Percentiles rank a stretch among this genome's conserved stretches.
Evolutionary conservation across 2,888 invertebrate species (phyloP).

Genomic region (Hetaerina titia): DNA sequence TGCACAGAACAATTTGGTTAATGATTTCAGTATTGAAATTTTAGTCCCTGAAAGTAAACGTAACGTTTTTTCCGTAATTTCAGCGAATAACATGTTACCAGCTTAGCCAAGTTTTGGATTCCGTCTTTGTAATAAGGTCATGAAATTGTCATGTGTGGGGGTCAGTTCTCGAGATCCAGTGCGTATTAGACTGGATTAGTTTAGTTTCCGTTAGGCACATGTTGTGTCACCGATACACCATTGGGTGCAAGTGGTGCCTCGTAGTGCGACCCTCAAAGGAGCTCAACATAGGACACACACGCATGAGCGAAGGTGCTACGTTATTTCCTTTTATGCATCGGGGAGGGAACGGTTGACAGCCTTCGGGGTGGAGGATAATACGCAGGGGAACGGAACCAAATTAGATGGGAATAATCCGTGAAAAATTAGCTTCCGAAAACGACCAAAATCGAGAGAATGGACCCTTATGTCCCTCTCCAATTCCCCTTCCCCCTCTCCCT

Average conservation of each 20-base stretch:
- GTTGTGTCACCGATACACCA: neutral
- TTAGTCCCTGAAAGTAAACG: no score
- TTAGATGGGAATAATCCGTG: neutral
- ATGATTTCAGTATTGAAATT: no score
- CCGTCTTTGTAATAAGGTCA: no score
- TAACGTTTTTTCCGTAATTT: no score
- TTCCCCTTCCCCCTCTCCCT: no score
- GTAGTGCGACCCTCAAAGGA: neutral
- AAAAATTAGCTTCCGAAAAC: neutral
- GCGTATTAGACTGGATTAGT: no score
- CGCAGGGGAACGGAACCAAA: neutral
- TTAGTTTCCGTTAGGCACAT: neutral
- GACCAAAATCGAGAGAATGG: neutral
- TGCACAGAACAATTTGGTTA: no score
- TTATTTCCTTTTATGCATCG: neutral
- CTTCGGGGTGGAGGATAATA: neutral
- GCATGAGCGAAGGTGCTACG: neutral
- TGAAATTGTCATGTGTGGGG: no score
- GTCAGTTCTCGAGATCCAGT: no score
- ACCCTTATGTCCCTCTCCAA: neutral
- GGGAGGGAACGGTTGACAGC: neutral
- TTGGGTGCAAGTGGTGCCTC: neutral
- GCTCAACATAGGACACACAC: neutral
- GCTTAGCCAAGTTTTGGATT: no score
- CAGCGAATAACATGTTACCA: no score